Base-by-base conservation (phyloP, 2,888 invertebrate genomes). In the Epirrita christyi region DNA sequence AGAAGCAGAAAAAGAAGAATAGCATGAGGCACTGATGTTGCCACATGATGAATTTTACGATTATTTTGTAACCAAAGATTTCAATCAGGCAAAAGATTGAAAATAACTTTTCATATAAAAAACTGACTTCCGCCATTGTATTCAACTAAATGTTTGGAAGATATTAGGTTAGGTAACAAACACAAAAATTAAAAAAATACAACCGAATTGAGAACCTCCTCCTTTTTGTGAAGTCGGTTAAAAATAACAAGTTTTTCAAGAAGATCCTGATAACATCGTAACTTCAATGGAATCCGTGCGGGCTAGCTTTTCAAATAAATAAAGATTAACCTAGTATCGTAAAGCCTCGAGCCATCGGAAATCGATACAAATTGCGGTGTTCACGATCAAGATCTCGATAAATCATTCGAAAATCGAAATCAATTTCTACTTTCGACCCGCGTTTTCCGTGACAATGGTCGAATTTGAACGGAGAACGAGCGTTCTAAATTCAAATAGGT, bases 401-500 rank as follows among this genome's bases (percentile, higher is more conserved):
- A 65, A 67, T 65, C 65, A 64, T 63, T 63, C 60, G 56, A 48
- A 62, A 61, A 64, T 54, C 52, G 49, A 62, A 64, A 64, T 69
- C 64, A 64, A 68, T 68, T 66, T 64, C 61, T 61, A 66, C 61
- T 60, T 67, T 65, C 59, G 63, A 64, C 53, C 59, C 56, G 59
- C 67, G 64, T 71, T 77, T 78, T 81, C 77, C 84, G 81, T 80
- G 85, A 84, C 84, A 83, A 78, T 76, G 75, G 77, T 82, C 78
- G 75, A 81, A 84, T 81, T 82, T 78, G 75, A 67, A 80, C 81
- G 73, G 70, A 65, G 70, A 67, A 71, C 75, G 66, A 70, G 72
- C 73, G 82, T 73, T 83, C 85, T 75, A 80, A 80, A 82, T 85
- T 81, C 71, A 64, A 75, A 72, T 72, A 71, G 74, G 80, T 78